Evolutionary conservation across 2,113 vertebrate genomes (phyloP), one percentile per base, ranked within the genome.

Genomic region (Hemicordylus capensis): DNA sequence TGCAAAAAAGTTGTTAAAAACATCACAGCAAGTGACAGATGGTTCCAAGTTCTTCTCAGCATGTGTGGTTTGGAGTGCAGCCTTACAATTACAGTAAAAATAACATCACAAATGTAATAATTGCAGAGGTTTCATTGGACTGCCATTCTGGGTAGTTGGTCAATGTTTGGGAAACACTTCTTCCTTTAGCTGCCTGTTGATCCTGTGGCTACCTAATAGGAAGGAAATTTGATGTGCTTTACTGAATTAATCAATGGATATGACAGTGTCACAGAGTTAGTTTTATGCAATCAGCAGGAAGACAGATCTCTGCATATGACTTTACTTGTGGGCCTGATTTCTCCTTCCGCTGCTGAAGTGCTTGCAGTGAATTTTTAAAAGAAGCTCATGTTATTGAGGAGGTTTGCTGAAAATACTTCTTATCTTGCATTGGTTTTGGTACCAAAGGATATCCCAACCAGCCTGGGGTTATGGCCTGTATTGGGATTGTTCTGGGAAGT

Each of bases 331-430:
- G 26, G 4, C 39, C 37, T 80, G 7, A 59, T 28, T 88, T 89
- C 73, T 88, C 59, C 67, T 20, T 66, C 24, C 63, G 77, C 83
- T 46, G 61, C 83, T 86, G 73, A 87, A 51, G 1, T 76, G 88
- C 87, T 51, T 78, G 81, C 87, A 22, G 0, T 79, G 19, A 85
- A 26, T 73, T 89, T 81, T 22, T 46, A 54, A 69, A 83, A 91
- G 11, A 17, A 69, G 26, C 6, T 28, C 39, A 87, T 80, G 58
- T 4, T 81, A 67, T 54, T 61, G 46, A n/a, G 77, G 87, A 77
- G 66, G n/a, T 6, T 14, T 6, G 1, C 56, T 26, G 56, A 46
- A 56, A 69, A 61, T 63, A 86, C 8, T 79, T 70, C 24, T 10
- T 15, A 0, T 61, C 1, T 0, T 77, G 24, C 42, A 48, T 48